Percentiles rank a stretch among this genome's conserved stretches.
phyloP scores from a whole-genome alignment of 1,140 invertebrate species.

The Chrysopa pallens region DNA sequence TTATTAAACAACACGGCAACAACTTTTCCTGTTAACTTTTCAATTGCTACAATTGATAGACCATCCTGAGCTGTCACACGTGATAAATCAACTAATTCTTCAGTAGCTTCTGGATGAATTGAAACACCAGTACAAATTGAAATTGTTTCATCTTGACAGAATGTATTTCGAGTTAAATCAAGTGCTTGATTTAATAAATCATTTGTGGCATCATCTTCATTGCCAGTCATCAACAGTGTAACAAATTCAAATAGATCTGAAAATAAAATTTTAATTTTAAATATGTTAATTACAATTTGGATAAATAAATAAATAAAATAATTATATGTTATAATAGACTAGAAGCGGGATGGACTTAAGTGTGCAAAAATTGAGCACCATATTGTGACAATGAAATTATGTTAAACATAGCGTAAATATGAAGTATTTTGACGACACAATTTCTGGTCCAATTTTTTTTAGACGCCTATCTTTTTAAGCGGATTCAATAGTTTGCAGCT shows the following conservation, averaged over 20 bases:
- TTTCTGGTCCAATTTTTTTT: no score
- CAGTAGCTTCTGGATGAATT: constrained; percentile 29
- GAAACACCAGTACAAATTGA: constrained; percentile 28
- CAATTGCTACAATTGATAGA: constrained; percentile 37
- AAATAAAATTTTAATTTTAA: background rate
- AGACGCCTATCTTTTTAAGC: no score
- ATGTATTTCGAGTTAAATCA: constrained; percentile 28
- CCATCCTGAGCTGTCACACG: constrained; percentile 37
- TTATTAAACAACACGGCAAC: constrained; percentile 44
- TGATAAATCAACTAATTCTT: constrained; percentile 38
- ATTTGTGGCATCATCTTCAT: background rate
- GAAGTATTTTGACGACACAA: no score
- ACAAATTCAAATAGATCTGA: constrained; percentile 1
- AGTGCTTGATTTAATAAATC: constrained; percentile 9
- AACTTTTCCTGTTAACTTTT: constrained; percentile 27
- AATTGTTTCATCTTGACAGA: constrained; percentile 36
- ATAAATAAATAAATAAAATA: no score
- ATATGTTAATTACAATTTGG: no score
- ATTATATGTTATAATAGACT: no score
- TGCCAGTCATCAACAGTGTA: background rate
- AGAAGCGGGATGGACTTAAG: no score
- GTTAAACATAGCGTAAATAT: no score
- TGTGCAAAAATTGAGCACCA: no score
- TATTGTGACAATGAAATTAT: no score
- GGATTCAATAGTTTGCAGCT: no score